Conservation (phyloP, 2,888 invertebrate species). For the Rhopalosiphum nymphaeae region DNA sequence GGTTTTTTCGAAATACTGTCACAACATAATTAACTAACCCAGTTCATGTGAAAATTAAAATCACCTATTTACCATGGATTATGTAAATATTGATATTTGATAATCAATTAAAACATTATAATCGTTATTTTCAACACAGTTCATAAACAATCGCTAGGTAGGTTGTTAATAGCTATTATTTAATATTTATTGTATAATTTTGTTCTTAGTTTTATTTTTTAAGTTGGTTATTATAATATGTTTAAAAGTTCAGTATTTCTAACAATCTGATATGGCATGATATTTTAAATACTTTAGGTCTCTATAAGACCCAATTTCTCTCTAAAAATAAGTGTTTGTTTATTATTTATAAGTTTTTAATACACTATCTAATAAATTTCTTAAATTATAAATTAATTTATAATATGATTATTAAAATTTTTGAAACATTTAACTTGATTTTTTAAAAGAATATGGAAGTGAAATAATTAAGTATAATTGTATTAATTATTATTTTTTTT, state of each 20-base stretch:
- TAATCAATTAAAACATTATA: background rate
- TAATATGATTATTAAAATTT: background rate
- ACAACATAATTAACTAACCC: background rate
- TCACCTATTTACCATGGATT: background rate
- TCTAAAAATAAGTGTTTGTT: background rate
- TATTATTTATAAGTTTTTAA: background rate
- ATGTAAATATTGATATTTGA: background rate
- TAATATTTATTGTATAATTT: background rate
- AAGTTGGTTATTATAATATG: background rate
- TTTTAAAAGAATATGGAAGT: background rate
- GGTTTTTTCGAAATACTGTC: background rate
- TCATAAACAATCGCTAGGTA: background rate
- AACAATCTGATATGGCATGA: background rate
- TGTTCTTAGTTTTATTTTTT: background rate
- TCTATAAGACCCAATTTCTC: background rate
- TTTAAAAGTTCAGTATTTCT: background rate
- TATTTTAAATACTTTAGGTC: background rate
- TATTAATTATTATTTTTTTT: background rate
- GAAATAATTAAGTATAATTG: background rate
- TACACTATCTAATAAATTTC: background rate
- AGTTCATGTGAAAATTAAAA: background rate
- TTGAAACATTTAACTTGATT: background rate
- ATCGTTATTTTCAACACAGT: background rate
- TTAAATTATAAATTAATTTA: background rate
- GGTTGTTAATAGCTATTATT: background rate